A percentile compares a stretch with the other conserved stretches of the same genome.
Conservation (phyloP, 2,888 invertebrate genomes). For the Brenthis ino region DNA sequence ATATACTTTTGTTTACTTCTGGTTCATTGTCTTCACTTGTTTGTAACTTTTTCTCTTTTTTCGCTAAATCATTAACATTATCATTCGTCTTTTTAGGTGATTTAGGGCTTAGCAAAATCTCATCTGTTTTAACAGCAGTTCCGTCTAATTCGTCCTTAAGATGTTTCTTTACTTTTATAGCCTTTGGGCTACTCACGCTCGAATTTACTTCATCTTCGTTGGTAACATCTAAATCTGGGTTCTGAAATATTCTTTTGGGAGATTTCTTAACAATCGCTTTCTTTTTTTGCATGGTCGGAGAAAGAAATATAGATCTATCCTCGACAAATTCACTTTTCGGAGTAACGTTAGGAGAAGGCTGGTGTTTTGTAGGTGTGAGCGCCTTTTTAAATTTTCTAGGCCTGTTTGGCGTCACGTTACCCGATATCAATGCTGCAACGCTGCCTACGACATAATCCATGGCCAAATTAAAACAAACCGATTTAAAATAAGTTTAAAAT, state of each 20-base stretch:
- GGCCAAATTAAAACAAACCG: constrained; percentile 16
- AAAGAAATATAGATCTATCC: constrained; percentile 71
- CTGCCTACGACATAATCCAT: constrained; percentile 83
- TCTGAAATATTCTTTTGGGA: constrained; percentile 74
- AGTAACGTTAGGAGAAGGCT: constrained; percentile 71
- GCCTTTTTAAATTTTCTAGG: constrained; percentile 70
- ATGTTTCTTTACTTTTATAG: constrained; percentile 73
- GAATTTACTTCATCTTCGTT: constrained; percentile 52
- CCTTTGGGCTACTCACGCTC: constrained; percentile 57
- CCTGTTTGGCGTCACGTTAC: constrained; percentile 80
- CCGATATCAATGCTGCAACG: constrained; percentile 82
- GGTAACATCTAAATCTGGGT: constrained; percentile 61
- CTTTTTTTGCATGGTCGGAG: constrained; percentile 72
- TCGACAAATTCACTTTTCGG: constrained; percentile 71
- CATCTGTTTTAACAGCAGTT: constrained; percentile 16
- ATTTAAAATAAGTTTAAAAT: constrained; percentile 5
- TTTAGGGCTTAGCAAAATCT: constrained; percentile 37
- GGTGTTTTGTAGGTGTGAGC: constrained; percentile 72
- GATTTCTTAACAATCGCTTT: constrained; percentile 75
- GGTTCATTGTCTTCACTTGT: constrained; percentile 34
- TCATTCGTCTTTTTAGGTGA: constrained; percentile 12
- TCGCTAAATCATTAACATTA: not conserved
- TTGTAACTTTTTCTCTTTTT: constrained; percentile 27
- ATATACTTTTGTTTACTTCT: constrained; percentile 47
- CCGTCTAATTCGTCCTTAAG: constrained; percentile 62